Evolutionary conservation across 2,113 vertebrate species (phyloP).

Genomic region (Glaucomys volans): DNA sequence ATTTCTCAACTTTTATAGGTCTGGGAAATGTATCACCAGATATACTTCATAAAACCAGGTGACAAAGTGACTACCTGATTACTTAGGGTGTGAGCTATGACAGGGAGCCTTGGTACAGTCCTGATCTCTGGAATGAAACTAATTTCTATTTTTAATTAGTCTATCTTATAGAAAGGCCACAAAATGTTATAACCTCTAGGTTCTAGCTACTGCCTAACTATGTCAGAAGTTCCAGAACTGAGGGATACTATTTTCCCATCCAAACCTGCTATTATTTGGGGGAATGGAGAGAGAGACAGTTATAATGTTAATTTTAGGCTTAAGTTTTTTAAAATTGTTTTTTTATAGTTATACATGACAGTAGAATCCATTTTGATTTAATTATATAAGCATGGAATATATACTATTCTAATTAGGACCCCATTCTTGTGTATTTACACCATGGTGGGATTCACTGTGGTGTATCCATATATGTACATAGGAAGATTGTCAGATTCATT

Average conservation of each 20-base stretch:
- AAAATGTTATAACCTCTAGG: background rate
- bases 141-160: background rate
- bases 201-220: background rate
- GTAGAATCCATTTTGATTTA: too few species aligned
- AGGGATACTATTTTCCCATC: background rate
- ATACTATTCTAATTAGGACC: too few species aligned
- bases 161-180: constrained; percentile 2
- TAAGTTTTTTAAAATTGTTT: background rate
- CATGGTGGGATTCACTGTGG: too few species aligned
- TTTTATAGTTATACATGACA: too few species aligned
- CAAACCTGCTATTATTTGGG: background rate
- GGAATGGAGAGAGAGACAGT: background rate
- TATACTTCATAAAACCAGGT: constrained; percentile 33
- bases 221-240: constrained; percentile 35
- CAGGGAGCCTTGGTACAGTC: background rate
- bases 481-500: too few species aligned
- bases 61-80: background rate
- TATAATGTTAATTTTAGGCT: background rate
- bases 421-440: too few species aligned
- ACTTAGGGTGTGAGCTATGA: background rate
- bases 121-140: background rate
- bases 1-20: constrained; percentile 27
- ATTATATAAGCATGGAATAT: too few species aligned
- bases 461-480: too few species aligned
- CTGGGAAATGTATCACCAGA: background rate